Evolutionary conservation across 2,113 vertebrate species (phyloP), one percentile per base, ranked within the genome.

Genomic region (Tamias sibiricus): DNA sequence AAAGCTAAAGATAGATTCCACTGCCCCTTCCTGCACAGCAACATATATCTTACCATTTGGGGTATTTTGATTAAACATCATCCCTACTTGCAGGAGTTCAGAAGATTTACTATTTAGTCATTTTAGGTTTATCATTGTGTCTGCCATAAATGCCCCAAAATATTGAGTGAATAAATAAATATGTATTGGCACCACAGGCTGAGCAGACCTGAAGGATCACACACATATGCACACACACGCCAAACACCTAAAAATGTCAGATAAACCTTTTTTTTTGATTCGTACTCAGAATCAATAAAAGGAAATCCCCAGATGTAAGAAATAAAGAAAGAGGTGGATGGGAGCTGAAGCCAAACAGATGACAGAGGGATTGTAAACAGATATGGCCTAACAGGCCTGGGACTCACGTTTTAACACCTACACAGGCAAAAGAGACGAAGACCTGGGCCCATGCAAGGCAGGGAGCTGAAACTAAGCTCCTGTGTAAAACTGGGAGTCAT

Each of bases 271-370:
- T 69, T 89, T 91, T 87, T 40, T 47, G 83, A 89, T n/a, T 20
- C 83, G 72, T 26, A 79, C 16, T 95, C 62, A 85, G 75, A 97
- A 96, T 37, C 86, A 95, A 95, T 52, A 32, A 62, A 79, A 93
- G 74, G 76, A 95, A 96, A 92, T 87, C 64, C 52, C 91, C 49
- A 92, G 69, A 83, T 87, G 76, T 92, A 57, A 87, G 69, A 91
- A 95, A 91, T 49, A 89, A 95, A 69, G 90, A 68, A 52, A 79
- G 44, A 42, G 40, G 28, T 32, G 47, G 68, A 35, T 17, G 11
- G 6, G 12, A 87, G 69, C 79, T 59, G 47, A 90, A 49, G 47
- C 32, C 95, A 93, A 92, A 47, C 12, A 77, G 19, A 74, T 12
- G 47, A 54, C 40, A 59, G 6, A 40, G 47, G 32, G 16, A 2